Evolutionary conservation across 2,113 vertebrate genomes (phyloP).

Genomic region (Mesocricetus auratus): DNA sequence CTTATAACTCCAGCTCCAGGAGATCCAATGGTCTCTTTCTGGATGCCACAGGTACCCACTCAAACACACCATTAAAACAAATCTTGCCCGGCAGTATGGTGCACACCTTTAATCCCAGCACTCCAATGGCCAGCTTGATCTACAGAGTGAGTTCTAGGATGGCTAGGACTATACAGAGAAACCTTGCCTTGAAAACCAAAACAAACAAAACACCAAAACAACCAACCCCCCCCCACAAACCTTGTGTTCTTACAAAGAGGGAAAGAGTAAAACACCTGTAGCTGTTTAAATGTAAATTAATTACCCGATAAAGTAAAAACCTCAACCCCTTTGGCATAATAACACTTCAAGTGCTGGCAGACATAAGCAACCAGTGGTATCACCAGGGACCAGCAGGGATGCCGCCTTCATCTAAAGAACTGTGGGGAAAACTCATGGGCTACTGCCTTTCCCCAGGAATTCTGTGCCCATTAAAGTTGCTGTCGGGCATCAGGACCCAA

Average conservation of each 20-base stretch:
- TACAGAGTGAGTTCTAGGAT: not conserved
- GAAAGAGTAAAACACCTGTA: not conserved
- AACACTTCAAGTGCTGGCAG: not conserved
- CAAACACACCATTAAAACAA: not conserved
- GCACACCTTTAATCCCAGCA: not conserved
- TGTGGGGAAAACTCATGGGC: no score
- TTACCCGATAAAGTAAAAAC: not conserved
- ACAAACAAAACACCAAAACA: not conserved
- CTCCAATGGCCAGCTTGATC: not conserved
- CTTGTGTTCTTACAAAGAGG: not conserved
- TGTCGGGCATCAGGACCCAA: not conserved
- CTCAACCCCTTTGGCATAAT: not conserved
- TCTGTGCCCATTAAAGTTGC: not conserved
- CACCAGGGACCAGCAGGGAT: not conserved
- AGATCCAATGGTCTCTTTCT: not conserved
- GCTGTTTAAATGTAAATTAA: not conserved
- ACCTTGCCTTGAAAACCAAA: not conserved
- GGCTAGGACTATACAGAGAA: not conserved
- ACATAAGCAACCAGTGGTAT: not conserved
- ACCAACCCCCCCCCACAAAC: not conserved
- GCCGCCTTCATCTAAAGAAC: not conserved
- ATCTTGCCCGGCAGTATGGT: not conserved
- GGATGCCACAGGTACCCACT: not conserved
- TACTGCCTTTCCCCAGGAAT: not conserved
- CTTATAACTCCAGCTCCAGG: not conserved